Base-by-base conservation (phyloP, 2,797 vertebrate genomes). In the Lepilemur ruficaudatus region DNA sequence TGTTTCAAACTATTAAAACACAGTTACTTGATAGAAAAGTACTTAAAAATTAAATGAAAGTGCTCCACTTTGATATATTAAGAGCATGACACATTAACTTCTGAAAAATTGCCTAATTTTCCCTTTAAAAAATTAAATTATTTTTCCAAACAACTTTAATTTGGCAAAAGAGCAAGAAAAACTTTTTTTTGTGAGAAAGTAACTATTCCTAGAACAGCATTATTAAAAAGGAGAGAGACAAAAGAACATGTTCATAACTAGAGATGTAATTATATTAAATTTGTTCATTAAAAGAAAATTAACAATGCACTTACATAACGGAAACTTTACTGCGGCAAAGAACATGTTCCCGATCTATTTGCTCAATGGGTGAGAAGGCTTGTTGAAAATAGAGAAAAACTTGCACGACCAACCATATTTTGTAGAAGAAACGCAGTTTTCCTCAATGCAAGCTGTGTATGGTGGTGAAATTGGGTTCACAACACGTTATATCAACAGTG, bases 261-360 rank as follows among this genome's bases (percentile, higher is more conserved):
- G 55, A 50, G 69, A 59, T 15, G 65, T 38, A 52, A 88, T 93
- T 70, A 43, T 75, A 52, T 65, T 6, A 80, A 50, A 91, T 65
- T 30, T 73, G 85, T 85, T 95, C 82, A 76, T 96, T 75, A n/a
- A 38, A 55, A 63, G 57, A 89, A 87, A 83, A 75, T 84, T 32
- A 83, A 52, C 89, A 69, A 2, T 22, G 32, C 0, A 7, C 41
- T 73, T 41, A 57, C 11, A n/a, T 69, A 70, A 89, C 0, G 0
- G 63, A 59, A 75, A 46, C 9, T 76, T 63, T 46, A n/a, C 41
- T 22, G 4, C 0, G 0, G 59, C 52, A 63, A 73, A 20, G 11
- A 65, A n/a, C 30, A 46, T 32, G 35, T 41, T 65, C 32, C 17
- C 2, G 2, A 12, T 46, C 6, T 22, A 9, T 43, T 32, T 35